A percentile compares a stretch with the other conserved stretches of the same genome.
phyloP scores from a whole-genome alignment of 2,113 vertebrate genomes.

The Aplodontia rufa region DNA sequence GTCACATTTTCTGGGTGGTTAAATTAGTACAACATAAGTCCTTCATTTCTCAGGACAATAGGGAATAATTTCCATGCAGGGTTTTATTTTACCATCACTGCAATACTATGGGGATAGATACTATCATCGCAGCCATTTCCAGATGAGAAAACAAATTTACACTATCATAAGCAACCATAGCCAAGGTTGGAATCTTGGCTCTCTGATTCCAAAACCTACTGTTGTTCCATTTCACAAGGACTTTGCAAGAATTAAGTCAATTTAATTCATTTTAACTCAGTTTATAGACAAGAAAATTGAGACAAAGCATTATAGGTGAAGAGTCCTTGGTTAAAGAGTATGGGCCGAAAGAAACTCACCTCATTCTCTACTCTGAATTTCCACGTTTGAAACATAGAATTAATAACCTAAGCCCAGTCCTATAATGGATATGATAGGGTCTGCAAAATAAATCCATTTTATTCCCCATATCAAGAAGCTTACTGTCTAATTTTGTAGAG shows the following conservation, averaged over 20 bases:
- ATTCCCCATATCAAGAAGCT: background rate
- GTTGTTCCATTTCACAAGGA: background rate
- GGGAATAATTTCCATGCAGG: background rate
- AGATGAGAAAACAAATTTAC: background rate
- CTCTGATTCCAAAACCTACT: background rate
- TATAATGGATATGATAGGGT: background rate
- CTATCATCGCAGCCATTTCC: background rate
- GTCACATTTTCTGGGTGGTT: background rate
- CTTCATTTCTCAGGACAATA: background rate
- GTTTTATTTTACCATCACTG: background rate
- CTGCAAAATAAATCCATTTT: background rate
- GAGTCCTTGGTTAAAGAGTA: background rate
- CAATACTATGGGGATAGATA: background rate
- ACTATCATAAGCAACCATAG: background rate
- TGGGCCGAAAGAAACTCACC: background rate
- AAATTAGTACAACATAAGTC: background rate
- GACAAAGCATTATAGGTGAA: background rate
- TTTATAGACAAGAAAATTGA: background rate
- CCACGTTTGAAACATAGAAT: background rate
- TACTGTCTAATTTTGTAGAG: constrained; percentile 17
- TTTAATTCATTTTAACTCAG: background rate
- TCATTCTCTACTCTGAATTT: background rate
- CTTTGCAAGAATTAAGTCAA: background rate
- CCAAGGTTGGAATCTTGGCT: background rate
- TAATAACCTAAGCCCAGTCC: background rate